These are phyloP conservation scores for Bugulina stolonifera DNA, from an alignment of 2,888 invertebrate species.

Conservation along the genomic window DNA sequence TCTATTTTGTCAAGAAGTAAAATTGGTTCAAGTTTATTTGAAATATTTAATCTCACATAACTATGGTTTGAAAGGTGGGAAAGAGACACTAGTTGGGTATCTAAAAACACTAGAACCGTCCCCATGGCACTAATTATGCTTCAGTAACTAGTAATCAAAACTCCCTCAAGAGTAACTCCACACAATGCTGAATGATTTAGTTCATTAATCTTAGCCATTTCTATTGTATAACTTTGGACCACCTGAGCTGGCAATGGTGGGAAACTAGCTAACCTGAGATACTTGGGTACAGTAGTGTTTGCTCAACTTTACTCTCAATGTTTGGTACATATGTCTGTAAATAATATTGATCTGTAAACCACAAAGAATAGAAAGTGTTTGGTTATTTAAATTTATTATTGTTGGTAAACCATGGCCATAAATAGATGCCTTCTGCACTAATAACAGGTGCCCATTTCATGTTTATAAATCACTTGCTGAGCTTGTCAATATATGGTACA, in stretches of 20 bases:
- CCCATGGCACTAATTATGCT: not conserved
- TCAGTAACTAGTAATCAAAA: not conserved
- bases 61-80: too few species aligned
- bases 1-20: too few species aligned
- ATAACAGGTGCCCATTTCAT: not conserved
- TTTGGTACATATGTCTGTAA: too few species aligned
- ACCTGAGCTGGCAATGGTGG: not conserved
- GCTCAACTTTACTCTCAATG: too few species aligned
- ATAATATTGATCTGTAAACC: too few species aligned
- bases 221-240: not conserved
- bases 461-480: not conserved
- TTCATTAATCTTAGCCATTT: not conserved
- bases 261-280: too few species aligned
- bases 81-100: too few species aligned
- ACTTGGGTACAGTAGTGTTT: too few species aligned
- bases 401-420: too few species aligned
- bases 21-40: not conserved
- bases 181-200: not conserved
- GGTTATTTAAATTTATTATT: too few species aligned
- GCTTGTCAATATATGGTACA: not conserved
- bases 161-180: not conserved
- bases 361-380: too few species aligned
- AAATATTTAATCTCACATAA: not conserved
- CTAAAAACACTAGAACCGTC: not conserved
- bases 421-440: too few species aligned